phyloP scores from a whole-genome alignment of 1,140 invertebrate genomes.

The Hormaphis cornu region DNA sequence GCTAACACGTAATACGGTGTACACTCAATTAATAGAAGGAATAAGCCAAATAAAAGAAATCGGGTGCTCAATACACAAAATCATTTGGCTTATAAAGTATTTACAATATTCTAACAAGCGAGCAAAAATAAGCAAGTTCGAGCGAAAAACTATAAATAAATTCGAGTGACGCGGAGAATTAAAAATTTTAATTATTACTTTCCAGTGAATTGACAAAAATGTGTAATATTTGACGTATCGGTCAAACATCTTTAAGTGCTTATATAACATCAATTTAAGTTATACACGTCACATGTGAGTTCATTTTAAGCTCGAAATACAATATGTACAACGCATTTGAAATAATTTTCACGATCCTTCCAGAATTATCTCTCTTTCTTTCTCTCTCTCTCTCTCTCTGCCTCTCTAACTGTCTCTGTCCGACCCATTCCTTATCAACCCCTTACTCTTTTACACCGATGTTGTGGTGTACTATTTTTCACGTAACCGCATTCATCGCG shows the following conservation, averaged over 20 bases:
- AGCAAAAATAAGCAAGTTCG: conserved; percentile 5
- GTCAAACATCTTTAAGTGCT: not conserved
- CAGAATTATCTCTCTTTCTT: not conserved
- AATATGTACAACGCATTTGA: conserved; percentile 15
- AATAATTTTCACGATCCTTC: not conserved
- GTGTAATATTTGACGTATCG: not conserved
- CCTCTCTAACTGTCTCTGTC: not conserved
- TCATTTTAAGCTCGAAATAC: conserved; percentile 4
- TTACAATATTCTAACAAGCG: not conserved
- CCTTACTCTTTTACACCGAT: not conserved
- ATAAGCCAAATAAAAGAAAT: conserved; percentile 19
- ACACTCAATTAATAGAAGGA: conserved; percentile 1
- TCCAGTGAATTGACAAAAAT: not conserved
- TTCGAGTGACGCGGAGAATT: conserved; percentile 4
- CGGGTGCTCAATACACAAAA: conserved; percentile 1
- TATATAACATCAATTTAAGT: too few species aligned
- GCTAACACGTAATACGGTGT: not conserved
- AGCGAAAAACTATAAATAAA: conserved; percentile 17
- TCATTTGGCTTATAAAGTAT: conserved; percentile 9
- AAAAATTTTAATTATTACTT: not conserved
- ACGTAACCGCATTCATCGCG: not conserved
- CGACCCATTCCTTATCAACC: not conserved
- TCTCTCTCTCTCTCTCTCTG: not conserved
- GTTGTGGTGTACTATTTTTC: too few species aligned
- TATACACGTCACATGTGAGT: not conserved